phyloP scores from a whole-genome alignment of 2,797 vertebrate species.

The Chaunax sp. region DNA sequence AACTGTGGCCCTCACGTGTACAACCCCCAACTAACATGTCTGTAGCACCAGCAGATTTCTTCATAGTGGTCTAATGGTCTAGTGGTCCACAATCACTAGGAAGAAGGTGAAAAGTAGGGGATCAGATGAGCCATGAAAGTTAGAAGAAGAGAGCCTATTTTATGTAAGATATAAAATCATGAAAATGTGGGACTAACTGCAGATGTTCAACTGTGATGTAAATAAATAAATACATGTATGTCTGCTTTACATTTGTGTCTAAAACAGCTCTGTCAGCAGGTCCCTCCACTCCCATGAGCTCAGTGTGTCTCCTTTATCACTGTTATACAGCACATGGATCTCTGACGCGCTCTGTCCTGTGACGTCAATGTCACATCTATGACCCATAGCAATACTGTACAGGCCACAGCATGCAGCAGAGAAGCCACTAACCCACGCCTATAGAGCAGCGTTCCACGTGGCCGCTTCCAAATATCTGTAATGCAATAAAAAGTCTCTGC shows the following conservation, averaged over 20 bases:
- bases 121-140: slow-evolving; percentile 22
- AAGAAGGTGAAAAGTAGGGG: neutral
- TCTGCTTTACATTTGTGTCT: neutral
- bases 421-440: neutral
- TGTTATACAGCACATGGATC: slow-evolving; percentile 7
- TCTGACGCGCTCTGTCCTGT: slow-evolving; percentile 12
- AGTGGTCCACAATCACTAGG: too few relatives aligned
- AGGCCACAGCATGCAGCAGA: slow-evolving; percentile 23
- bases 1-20: neutral
- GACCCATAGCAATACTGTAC: slow-evolving; percentile 5
- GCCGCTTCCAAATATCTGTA: slow-evolving; percentile 1
- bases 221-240: neutral
- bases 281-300: neutral
- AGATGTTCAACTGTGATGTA: too few relatives aligned
- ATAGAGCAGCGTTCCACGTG: neutral
- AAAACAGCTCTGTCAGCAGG: neutral
- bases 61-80: too few relatives aligned
- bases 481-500: neutral
- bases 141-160: slow-evolving; percentile 4
- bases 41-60: neutral
- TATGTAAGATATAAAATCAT: neutral
- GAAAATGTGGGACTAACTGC: neutral
- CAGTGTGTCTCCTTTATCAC: neutral
- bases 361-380: slow-evolving; percentile 28
- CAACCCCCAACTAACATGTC: neutral